Conservation (phyloP, 2,113 vertebrate genomes). For the Lepisosteus osseus region DNA sequence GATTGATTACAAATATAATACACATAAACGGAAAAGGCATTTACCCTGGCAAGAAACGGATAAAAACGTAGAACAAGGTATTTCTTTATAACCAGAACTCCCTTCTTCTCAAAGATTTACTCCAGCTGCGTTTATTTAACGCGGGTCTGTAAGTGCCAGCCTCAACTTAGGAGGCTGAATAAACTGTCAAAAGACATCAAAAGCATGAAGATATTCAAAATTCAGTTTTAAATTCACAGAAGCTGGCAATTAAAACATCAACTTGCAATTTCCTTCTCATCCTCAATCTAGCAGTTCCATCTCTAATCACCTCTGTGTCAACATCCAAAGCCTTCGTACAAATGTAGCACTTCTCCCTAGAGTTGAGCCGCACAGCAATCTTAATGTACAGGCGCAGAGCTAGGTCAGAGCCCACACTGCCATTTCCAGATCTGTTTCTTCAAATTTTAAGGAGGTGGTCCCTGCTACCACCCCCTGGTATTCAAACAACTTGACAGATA, state of each 20-base stretch:
- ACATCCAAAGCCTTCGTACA: neutral
- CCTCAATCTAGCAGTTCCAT: neutral
- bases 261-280: neutral
- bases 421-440: neutral
- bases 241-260: conserved; percentile 15
- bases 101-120: conserved; percentile 5
- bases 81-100: neutral
- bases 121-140: conserved; percentile 17
- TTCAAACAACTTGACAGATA: neutral
- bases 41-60: too few relatives aligned
- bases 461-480: neutral
- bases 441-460: neutral
- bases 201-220: conserved; percentile 8
- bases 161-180: neutral
- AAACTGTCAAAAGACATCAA: conserved; percentile 19
- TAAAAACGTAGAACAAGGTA: too few relatives aligned
- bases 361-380: neutral
- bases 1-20: too few relatives aligned
- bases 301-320: neutral
- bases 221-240: conserved; percentile 8
- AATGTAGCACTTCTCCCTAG: neutral
- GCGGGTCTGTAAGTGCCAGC: conserved; percentile 16
- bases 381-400: neutral
- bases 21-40: too few relatives aligned
- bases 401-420: neutral